phyloP scores from a whole-genome alignment of 2,797 vertebrate species.

The Diplodus sargus region DNA sequence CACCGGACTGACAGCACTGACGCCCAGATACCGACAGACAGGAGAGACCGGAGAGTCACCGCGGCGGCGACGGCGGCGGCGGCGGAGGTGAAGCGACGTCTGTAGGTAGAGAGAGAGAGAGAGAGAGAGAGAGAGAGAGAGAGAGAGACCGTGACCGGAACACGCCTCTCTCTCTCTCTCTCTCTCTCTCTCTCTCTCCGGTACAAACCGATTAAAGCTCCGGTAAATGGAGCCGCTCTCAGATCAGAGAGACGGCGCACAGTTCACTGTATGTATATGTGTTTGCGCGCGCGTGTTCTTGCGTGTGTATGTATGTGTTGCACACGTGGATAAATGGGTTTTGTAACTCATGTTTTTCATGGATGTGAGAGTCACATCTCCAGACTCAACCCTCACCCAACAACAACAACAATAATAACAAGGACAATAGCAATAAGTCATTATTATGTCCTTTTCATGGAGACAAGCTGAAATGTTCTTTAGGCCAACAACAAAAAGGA shows the following conservation, averaged over 20 bases:
- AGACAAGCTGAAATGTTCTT: too few relatives aligned
- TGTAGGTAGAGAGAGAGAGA: neutral
- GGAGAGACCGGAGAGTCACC: neutral
- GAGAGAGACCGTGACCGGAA: too few relatives aligned
- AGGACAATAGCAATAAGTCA: too few relatives aligned
- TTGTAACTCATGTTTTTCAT: too few relatives aligned
- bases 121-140: too few relatives aligned
- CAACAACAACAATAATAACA: too few relatives aligned
- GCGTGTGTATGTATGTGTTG: conserved; percentile 7
- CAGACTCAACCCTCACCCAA: too few relatives aligned
- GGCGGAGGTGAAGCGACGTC: neutral
- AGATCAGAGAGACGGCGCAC: conserved; percentile 35
- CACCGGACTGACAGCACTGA: neutral
- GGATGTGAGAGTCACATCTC: too few relatives aligned
- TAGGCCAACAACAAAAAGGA: too few relatives aligned
- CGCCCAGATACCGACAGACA: neutral
- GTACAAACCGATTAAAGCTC: conserved; percentile 32
- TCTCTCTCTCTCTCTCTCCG: neutral
- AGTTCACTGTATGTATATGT: neutral
- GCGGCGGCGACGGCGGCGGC: neutral
- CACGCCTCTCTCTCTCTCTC: neutral
- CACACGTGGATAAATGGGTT: too few relatives aligned
- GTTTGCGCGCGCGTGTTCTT: neutral
- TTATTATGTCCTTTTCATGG: too few relatives aligned
- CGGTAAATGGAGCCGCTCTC: conserved; percentile 33